Percentiles rank a stretch among this genome's conserved stretches.
Evolutionary conservation across 2,797 vertebrate species (phyloP).

Genomic region (Chelon labrosus): DNA sequence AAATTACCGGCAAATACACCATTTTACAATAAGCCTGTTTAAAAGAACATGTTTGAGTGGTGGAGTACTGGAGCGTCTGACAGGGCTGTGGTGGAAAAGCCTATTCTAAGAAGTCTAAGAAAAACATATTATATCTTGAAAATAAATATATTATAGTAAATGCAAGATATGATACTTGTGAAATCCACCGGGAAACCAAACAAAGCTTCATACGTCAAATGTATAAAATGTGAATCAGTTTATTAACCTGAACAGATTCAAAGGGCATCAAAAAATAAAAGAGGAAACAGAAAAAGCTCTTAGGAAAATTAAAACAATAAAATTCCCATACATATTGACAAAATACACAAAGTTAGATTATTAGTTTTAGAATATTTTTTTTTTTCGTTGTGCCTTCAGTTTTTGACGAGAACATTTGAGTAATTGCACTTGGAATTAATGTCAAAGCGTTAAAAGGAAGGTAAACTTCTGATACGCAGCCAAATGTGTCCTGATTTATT

Average conservation of each 20-base stretch:
- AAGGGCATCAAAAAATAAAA: slow-evolving; percentile 24
- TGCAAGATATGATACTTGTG: not conserved
- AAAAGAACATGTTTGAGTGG: too few species aligned
- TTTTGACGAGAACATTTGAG: slow-evolving; percentile 40
- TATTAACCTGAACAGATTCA: slow-evolving; percentile 71
- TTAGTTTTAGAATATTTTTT: slow-evolving; percentile 76
- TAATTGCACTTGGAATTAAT: slow-evolving; percentile 82
- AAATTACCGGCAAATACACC: too few species aligned
- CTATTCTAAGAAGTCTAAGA: too few species aligned
- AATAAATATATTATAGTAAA: too few species aligned
- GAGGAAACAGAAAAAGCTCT: slow-evolving; percentile 6
- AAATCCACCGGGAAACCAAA: not conserved
- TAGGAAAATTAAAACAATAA: slow-evolving; percentile 58
- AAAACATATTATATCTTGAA: too few species aligned
- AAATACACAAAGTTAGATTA: slow-evolving; percentile 77
- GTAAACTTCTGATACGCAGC: slow-evolving; percentile 30
- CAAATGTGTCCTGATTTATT: slow-evolving; percentile 28
- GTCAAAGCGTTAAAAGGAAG: slow-evolving; percentile 45
- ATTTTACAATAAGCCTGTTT: too few species aligned
- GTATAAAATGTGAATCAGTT: slow-evolving; percentile 62
- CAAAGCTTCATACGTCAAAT: slow-evolving; percentile 1
- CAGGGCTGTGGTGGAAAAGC: too few species aligned
- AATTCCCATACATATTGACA: slow-evolving; percentile 71
- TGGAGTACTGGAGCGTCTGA: too few species aligned
- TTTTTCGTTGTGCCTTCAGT: slow-evolving; percentile 44